Base-by-base conservation (phyloP, 2,113 vertebrate genomes). In the Monarcha castaneiventris region DNA sequence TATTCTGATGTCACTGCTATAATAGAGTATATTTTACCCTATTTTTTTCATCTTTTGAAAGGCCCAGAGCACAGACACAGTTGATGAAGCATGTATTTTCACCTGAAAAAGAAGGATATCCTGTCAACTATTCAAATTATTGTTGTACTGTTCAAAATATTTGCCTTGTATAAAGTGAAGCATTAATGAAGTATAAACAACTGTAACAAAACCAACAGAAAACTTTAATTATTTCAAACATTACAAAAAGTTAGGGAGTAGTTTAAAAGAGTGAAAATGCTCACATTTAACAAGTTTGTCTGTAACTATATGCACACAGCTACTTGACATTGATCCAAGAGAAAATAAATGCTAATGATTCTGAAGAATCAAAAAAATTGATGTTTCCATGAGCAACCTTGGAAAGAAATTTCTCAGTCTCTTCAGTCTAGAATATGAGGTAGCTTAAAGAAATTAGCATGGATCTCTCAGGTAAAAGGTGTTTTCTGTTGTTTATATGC, bases 151-250 rank as follows among this genome's bases (percentile, higher is more conserved):
- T 61, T 61, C 48, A 39, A 72, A 82, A 52, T 19, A 79, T 22
- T 56, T 64, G 23, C 26, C n/a, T 29, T 20, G 37, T 10, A 54
- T 21, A 48, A 85, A 84, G 18, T 0, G 1, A 81, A 64, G 9
- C 20, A 32, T 71, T 51, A 79, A 52, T 7, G 10, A 77, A 80
- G 17, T 15, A 55, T 10, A 72, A 76, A 84, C 39, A 75, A 76
- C 32, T 39, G 10, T 48, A 84, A 73, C 1, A 10, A 78, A 95
- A 82, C 10, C 37, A 93, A 93, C 49, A 87, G 16, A 3, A 68
- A 95, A 52, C 25, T 39, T 97, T 96, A 92, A 97, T 96, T 97
- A 90, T 83, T 94, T 79, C 55, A 90, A 87, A 71, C 39, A 52
- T 68, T 59, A 89, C 44, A 93, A 81, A 43, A 90, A 80, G 62